These are phyloP conservation scores for Sparus aurata DNA, from an alignment of 2,797 vertebrate genomes.

Conservation along the genomic window DNA sequence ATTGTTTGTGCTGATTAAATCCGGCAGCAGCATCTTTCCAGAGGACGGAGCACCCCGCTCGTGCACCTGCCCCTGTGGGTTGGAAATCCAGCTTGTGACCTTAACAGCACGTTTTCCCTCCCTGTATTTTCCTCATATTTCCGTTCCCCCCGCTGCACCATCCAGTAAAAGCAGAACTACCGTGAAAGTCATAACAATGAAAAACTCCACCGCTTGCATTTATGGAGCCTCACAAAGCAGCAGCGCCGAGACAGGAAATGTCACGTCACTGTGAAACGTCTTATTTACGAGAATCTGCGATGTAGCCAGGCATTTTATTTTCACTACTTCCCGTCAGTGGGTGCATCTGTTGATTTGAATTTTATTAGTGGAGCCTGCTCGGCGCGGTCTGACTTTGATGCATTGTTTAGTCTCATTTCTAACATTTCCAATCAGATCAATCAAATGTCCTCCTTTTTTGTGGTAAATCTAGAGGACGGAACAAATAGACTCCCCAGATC, in stretches of 20 bases:
- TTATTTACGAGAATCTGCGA: conserved; percentile 55
- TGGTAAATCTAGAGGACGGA: conserved; percentile 13
- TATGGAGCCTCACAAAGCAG: conserved; percentile 33
- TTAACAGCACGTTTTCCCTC: neutral
- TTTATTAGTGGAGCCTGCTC: conserved; percentile 32
- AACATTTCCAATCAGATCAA: conserved; percentile 8
- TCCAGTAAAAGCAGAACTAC: conserved; percentile 48
- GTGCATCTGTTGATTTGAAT: conserved; percentile 49
- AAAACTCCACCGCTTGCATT: conserved; percentile 35
- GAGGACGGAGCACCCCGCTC: conserved; percentile 9
- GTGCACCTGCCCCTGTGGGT: neutral
- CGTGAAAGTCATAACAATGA: conserved; percentile 54
- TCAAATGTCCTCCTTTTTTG: neutral
- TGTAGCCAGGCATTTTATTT: conserved; percentile 56
- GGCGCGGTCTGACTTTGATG: conserved; percentile 32
- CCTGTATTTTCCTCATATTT: conserved; percentile 17
- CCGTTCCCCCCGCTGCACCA: neutral
- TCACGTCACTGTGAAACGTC: conserved; percentile 21
- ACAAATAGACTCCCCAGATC: neutral
- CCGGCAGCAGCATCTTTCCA: conserved; percentile 8
- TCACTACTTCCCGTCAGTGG: conserved; percentile 35
- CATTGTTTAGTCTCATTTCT: conserved; percentile 20
- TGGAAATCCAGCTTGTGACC: conserved; percentile 45
- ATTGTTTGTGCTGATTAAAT: conserved; percentile 38
- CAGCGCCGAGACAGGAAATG: conserved; percentile 33